Base-by-base conservation (phyloP, 1,140 invertebrate genomes). In the Zaprionus kolodkinae region DNA sequence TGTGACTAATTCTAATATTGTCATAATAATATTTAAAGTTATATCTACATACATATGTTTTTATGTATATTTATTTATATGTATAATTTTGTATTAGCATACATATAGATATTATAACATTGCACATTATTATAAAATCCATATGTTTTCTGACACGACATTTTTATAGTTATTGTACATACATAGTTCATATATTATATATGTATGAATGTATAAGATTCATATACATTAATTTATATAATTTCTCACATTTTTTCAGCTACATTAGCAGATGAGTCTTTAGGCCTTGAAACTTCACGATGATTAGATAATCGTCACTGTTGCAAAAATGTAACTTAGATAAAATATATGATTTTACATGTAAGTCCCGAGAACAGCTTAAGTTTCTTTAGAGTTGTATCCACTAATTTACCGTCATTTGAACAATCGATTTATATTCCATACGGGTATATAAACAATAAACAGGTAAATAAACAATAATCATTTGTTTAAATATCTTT, bases 1-100 rank as follows among this genome's bases (percentile, higher is more conserved):
- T 69, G 62, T 52, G 54, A 69, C 60, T 77, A 72, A 21, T 11
- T 73, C 59, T 64, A 77, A 67, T 77, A 77, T 77, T 77, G 71
- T 77, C 75, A 36, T 55, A 55, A 68, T 68, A 61, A 35, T 54
- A 5, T 12, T 48, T 36, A 21, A 21, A 21, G 1, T 21, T 48
- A 59, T 45, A 30, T 27, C 21, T 60, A 21, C n/a, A 43, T 36
- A 60, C 15, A 12, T 40, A 27, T 48, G 3, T 61, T 33, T 17
- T 33, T 30, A 12, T n/a, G 21, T 21, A 1, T 21, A 13, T 40
- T 12, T 11, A 27, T 33, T 3, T 62, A 62, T 10, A 2, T 21
- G 21, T 21, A 21, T 21, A 21, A 21, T 1, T 17, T 30, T 36
- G 52, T 52, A 12, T 27, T 45, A 62, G 38, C 6, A n/a, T 40